phyloP scores from a whole-genome alignment of 1,140 invertebrate genomes.

The Plectrocnemia conspersa region DNA sequence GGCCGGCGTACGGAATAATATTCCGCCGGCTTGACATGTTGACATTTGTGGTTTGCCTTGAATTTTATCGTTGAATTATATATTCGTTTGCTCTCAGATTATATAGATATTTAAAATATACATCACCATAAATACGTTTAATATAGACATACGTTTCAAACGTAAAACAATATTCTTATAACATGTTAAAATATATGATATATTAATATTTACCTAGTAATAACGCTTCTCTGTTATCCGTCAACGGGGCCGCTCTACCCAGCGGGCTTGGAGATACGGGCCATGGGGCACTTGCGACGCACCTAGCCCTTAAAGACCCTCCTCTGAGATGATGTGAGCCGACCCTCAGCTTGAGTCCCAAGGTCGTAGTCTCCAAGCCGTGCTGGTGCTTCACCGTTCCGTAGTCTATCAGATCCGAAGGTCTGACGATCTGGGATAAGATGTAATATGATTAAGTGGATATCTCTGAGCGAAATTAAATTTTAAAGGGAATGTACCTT shows the following conservation, averaged over 20 bases:
- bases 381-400: slow-evolving; percentile 51
- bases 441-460: no score
- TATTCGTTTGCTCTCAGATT: no score
- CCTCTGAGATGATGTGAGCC: slow-evolving; percentile 50
- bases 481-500: slow-evolving; percentile 57
- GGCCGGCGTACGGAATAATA: no score
- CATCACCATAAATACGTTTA: no score
- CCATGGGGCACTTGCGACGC: slow-evolving; percentile 56
- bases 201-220: slow-evolving; percentile 48
- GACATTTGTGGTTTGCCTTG: no score
- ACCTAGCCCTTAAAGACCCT: slow-evolving; percentile 56
- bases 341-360: slow-evolving; percentile 53
- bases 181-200: no score
- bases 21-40: no score
- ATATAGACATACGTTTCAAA: no score
- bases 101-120: no score
- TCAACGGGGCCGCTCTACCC: slow-evolving; percentile 50
- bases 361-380: slow-evolving; percentile 52
- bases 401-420: slow-evolving; percentile 48
- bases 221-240: slow-evolving; percentile 56
- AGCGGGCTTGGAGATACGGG: slow-evolving; percentile 53
- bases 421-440: slow-evolving; percentile 51
- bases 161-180: no score
- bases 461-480: no score
- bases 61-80: no score